Evolutionary conservation across 2,113 vertebrate genomes (phyloP), one percentile per base, ranked within the genome.

Genomic region (Regulus satrapa): DNA sequence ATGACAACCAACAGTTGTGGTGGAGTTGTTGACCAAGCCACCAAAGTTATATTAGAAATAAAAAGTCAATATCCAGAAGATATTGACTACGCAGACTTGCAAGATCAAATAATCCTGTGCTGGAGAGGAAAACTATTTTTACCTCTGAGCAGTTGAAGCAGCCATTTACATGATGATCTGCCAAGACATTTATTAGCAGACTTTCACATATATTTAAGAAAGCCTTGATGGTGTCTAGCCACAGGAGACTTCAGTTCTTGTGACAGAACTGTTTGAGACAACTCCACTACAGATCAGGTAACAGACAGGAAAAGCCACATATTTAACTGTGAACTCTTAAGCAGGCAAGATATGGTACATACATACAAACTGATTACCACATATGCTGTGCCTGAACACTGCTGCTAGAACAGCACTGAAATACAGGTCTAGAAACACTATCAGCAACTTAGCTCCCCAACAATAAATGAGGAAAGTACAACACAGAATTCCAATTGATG

Each of bases 1-100:
- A 66, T 59, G 24, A 72, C 80, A 87, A 92, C 38, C 67, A 86
- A 62, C 10, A 89, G 29, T 8, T 73, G 63, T 58, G 28, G 29
- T 58, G 32, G 41, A 69, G 12, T 81, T 93, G 78, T 61, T 80
- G 34, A 89, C 29, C 46, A 80, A 95, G 75, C n/a, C 71, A 54
- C 58, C 51, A 36, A 32, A 73, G 12, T 52, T 54, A 80, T 5
- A 69, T 9, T 46, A 86, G 38, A 10, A 83, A 77, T 51, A 77
- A 89, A 94, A 94, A 81, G 51, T 76, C 84, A n/a, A n/a, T n/a
- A n/a, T 74, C 63, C 75, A 83, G 74, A 88, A 92, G 11, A 80
- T 54, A 67, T 20, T 52, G 49, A 80, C 62, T 66, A 72, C 76
- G 86, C 51, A 73, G 63, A 77, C 29, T 77, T 88, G 18, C 54